Evolutionary conservation across 2,797 vertebrate species (phyloP).

Genomic region (Todus mexicanus): DNA sequence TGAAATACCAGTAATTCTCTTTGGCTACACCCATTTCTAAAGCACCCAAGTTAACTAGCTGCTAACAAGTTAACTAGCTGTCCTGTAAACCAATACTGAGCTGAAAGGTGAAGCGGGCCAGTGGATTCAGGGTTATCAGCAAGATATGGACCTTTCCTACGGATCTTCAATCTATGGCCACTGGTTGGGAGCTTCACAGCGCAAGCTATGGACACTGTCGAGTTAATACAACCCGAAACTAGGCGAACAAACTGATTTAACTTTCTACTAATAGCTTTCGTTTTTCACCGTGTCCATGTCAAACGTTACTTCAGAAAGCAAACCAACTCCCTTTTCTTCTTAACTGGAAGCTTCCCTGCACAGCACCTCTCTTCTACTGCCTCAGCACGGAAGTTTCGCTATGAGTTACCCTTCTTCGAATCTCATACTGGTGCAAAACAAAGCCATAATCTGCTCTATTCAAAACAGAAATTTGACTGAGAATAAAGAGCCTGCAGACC

Average conservation of each 20-base stretch:
- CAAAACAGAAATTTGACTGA: background rate
- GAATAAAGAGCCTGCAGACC: background rate
- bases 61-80: background rate
- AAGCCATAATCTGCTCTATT: constrained; percentile 1
- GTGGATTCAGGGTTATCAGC: background rate
- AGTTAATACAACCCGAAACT: constrained; percentile 8
- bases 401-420: constrained; percentile 49
- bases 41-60: background rate
- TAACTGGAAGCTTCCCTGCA: constrained; percentile 48
- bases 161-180: background rate
- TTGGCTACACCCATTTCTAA: background rate
- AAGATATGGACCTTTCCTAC: background rate
- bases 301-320: constrained; percentile 17
- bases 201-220: fast-evolving
- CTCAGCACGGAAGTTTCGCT: constrained; percentile 43
- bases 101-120: background rate
- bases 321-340: constrained; percentile 29
- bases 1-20: background rate
- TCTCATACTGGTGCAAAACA: constrained; percentile 6
- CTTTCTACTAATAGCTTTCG: background rate
- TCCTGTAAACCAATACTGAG: background rate
- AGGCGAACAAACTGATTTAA: background rate
- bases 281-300: background rate
- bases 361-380: background rate
- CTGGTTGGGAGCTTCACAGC: background rate